phyloP scores from a whole-genome alignment of 2,797 vertebrate genomes.

The Trichosurus vulpecula region DNA sequence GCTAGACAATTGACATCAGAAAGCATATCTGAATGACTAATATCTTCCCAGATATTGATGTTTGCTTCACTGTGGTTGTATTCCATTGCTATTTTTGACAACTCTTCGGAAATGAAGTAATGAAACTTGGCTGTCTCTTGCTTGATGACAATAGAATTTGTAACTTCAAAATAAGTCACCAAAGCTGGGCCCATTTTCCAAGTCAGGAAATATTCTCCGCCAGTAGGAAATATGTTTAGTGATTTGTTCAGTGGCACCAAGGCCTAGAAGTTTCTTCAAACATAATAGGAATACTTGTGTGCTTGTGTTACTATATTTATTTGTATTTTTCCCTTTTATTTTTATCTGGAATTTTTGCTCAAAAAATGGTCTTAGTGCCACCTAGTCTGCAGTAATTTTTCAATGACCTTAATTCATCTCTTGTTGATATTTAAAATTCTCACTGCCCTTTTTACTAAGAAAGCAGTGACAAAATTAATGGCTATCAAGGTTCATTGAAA shows the following conservation, averaged over 20 bases:
- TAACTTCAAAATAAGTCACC: constrained; percentile 1
- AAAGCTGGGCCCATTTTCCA: background rate
- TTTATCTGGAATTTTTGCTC: constrained; percentile 15
- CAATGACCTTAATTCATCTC: background rate
- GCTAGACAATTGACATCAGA: background rate
- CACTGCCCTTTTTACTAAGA: background rate
- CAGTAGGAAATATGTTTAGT: constrained; percentile 1
- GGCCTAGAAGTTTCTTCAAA: constrained; percentile 12
- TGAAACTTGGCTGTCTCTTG: background rate
- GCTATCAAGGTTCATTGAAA: background rate
- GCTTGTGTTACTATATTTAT: background rate
- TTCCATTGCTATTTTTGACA: constrained; percentile 11
- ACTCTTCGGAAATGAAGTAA: constrained; percentile 15
- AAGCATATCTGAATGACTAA: background rate
- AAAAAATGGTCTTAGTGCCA: background rate
- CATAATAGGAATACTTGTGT: too few relatives aligned
- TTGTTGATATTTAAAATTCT: background rate
- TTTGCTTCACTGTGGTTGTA: constrained; percentile 9
- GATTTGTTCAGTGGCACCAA: background rate
- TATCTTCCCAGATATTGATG: background rate
- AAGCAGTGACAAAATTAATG: background rate
- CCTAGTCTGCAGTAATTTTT: background rate
- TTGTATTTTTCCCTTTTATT: background rate
- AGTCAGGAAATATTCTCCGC: constrained; percentile 18
- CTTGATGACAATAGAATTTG: background rate